These are phyloP conservation scores for Gymnopithys bicolor DNA, from an alignment of 2,797 vertebrate genomes.

Conservation along the genomic window DNA sequence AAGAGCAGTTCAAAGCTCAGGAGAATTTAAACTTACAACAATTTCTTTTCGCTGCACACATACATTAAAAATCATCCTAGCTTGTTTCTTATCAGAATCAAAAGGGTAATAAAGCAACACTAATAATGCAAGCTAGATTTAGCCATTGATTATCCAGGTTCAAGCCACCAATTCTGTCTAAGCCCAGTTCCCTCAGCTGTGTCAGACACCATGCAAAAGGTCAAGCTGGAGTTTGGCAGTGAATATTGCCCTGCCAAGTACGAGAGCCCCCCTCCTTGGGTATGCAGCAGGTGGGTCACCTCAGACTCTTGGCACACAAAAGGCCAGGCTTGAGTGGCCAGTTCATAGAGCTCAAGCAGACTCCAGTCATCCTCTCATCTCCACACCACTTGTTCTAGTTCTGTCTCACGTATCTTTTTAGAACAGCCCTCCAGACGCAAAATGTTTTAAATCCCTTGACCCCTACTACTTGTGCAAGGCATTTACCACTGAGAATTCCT, in stretches of 20 bases:
- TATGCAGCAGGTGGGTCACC: not conserved
- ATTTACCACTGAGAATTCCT: not conserved
- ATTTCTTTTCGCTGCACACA: not conserved
- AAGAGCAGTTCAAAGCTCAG: not conserved
- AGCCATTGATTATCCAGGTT: not conserved
- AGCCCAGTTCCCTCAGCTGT: not conserved
- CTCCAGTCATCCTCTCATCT: not conserved
- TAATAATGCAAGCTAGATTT: not conserved
- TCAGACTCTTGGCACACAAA: not conserved
- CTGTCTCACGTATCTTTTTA: not conserved
- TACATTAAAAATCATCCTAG: not conserved
- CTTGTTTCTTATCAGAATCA: not conserved
- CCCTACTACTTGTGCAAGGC: not conserved
- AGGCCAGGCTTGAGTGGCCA: not conserved
- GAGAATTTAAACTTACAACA: not conserved
- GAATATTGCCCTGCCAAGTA: not conserved
- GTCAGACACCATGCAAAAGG: accelerated
- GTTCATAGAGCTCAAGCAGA: not conserved
- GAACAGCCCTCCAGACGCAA: not conserved
- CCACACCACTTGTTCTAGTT: not conserved
- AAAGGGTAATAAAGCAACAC: not conserved
- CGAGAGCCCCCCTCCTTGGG: not conserved
- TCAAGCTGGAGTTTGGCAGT: not conserved
- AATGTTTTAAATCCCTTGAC: not conserved
- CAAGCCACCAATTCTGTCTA: not conserved